A percentile compares a stretch with the other conserved stretches of the same genome.
Evolutionary conservation across 2,113 vertebrate species (phyloP).

Genomic region (Fulmarus glacialis): DNA sequence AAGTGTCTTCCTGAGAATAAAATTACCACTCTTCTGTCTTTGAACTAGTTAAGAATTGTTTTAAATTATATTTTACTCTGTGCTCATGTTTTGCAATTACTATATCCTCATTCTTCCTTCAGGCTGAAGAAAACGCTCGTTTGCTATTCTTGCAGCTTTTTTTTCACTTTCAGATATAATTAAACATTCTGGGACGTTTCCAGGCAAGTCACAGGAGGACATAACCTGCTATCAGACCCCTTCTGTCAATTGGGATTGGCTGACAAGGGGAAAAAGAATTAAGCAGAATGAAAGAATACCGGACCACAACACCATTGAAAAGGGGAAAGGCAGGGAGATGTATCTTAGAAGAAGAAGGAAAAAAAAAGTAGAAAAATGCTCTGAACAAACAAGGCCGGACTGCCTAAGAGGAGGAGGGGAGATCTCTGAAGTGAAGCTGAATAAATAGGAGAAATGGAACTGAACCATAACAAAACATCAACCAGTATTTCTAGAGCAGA

Average conservation of each 20-base stretch:
- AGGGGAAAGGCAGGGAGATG: neutral
- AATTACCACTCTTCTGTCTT: neutral
- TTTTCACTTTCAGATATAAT: neutral
- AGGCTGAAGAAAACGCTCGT: neutral
- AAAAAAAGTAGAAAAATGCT: neutral
- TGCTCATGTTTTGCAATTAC: neutral
- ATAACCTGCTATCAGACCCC: neutral
- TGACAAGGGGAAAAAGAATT: neutral
- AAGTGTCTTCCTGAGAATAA: neutral
- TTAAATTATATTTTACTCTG: neutral
- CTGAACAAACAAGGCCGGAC: rapidly evolving
- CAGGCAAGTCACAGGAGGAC: neutral
- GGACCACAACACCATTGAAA: neutral
- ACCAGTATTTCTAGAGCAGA: neutral
- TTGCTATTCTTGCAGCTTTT: neutral
- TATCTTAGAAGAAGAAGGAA: neutral
- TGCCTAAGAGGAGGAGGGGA: neutral
- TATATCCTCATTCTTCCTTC: neutral
- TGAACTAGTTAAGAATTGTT: neutral
- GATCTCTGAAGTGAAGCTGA: neutral
- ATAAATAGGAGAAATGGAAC: neutral
- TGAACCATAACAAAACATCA: rapidly evolving
- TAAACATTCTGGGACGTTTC: neutral
- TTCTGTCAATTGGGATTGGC: neutral
- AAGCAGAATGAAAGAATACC: neutral